These are phyloP conservation scores for Nematostella vectensis DNA, from an alignment of 92 coral and sea anemone genomes.

Conservation along the genomic window DNA sequence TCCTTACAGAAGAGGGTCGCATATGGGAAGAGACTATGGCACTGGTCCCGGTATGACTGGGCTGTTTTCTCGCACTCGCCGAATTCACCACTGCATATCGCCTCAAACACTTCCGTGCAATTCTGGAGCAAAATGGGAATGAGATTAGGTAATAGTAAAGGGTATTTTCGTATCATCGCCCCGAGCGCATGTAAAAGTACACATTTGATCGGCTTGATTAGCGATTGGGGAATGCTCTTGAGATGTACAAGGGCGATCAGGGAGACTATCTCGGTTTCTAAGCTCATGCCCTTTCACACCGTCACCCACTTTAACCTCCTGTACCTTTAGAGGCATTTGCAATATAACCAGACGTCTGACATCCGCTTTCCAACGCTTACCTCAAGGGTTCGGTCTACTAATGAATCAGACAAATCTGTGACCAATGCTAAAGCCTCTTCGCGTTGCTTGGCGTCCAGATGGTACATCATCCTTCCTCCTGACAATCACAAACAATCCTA, in stretches of 20 bases:
- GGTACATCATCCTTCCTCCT: conserved; percentile 83
- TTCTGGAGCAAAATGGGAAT: conserved; percentile 39
- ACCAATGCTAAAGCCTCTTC: conserved; percentile 74
- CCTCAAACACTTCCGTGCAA: conserved; percentile 58
- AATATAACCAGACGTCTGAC: neutral
- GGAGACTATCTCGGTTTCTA: no score
- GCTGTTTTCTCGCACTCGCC: conserved; percentile 73
- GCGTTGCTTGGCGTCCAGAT: conserved; percentile 55
- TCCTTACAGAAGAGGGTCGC: conserved; percentile 61
- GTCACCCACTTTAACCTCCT: no score
- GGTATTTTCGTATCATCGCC: no score
- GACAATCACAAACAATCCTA: conserved; percentile 2
- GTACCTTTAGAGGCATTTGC: neutral
- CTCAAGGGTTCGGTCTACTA: conserved; percentile 78
- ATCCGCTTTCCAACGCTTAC: no score
- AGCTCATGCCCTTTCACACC: no score
- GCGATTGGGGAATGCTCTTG: no score
- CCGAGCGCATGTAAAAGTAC: no score
- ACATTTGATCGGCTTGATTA: no score
- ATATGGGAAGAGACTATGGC: conserved; percentile 67
- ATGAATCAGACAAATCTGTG: conserved; percentile 63
- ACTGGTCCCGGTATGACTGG: conserved; percentile 65
- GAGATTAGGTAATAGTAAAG: neutral
- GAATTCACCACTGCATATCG: conserved; percentile 75
- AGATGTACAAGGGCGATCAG: no score